Conservation (phyloP, 2,113 vertebrate genomes). For the Pterophyllum scalare region DNA sequence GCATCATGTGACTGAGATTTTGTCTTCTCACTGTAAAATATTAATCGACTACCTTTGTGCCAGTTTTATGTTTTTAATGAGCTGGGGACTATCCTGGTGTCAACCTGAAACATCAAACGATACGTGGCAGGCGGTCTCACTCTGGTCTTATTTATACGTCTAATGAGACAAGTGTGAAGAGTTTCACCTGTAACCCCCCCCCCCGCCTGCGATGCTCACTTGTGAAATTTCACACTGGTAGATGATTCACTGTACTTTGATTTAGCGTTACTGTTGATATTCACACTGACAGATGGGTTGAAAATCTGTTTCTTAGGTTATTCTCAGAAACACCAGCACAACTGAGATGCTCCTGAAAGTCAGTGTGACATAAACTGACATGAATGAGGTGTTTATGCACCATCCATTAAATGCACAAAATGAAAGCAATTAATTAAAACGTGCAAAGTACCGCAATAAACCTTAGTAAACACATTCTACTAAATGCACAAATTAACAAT, state of each 20-base stretch:
- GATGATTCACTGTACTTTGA: not conserved
- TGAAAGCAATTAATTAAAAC: not conserved
- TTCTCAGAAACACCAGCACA: not conserved
- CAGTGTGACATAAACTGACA: not conserved
- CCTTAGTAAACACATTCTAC: not conserved
- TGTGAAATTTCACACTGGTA: not conserved
- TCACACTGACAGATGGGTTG: not conserved
- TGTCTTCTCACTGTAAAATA: not conserved
- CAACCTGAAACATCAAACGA: not conserved
- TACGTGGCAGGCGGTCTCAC: not conserved
- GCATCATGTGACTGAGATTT: not conserved
- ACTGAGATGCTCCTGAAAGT: not conserved
- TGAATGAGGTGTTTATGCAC: not conserved
- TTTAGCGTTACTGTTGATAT: not conserved
- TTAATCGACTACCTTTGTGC: not conserved
- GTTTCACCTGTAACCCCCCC: constrained; percentile 2
- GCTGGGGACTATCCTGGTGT: not conserved
- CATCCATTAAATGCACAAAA: not conserved
- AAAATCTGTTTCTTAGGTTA: not conserved
- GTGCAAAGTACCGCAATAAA: not conserved
- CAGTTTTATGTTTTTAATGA: constrained; percentile 14
- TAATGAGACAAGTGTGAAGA: not conserved
- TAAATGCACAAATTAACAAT: not conserved
- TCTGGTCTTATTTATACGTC: not conserved
- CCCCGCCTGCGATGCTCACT: not conserved